Base-by-base conservation (phyloP, 2,797 vertebrate species). In the Discoglossus pictus region DNA sequence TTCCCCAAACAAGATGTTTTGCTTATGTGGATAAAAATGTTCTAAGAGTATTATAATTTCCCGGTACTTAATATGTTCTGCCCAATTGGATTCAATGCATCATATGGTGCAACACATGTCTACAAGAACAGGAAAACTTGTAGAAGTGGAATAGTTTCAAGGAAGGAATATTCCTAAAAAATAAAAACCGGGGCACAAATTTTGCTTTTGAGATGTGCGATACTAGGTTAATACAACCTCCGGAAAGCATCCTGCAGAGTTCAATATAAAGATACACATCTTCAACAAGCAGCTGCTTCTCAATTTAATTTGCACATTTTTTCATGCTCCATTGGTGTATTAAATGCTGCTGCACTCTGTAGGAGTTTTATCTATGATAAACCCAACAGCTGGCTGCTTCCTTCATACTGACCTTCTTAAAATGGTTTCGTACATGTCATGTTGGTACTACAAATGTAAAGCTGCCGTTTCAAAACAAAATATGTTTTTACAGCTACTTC, bases 261-360 rank as follows among this genome's bases (percentile, higher is more conserved):
- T 93, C 91, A 93, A 91, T 94, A 93, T 90, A 91, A 90, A 92
- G 94, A 97, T 93, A 96, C 79, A 82, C 87, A 97, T 98, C 94
- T 94, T 82, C 79, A 87, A 90, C 85, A 87, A 93, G 90, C 88
- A 91, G 85, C 83, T 86, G 88, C 92, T 91, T 89, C 89, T 91
- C 91, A 90, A 85, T 94, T 92, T 95, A 94, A 96, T 94, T 92
- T 94, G 87, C 87, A 90, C 87, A 91, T 90, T 92, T 93, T 76
- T 94, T 93, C 92, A 93, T 92, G 94, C 93, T 97, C 93, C 92
- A 93, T 82, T 96, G 93, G 92, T 90, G 91, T 92, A 94, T 89
- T 91, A 94, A 98, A 96, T 94, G 92, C 88, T 80, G 82, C 83
- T 84, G 85, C 84, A 89, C 91, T 84, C 89, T 82, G 85, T 82